These are phyloP conservation scores for Ellobium chinense DNA, from an alignment of 2,888 invertebrate species.

Conservation along the genomic window DNA sequence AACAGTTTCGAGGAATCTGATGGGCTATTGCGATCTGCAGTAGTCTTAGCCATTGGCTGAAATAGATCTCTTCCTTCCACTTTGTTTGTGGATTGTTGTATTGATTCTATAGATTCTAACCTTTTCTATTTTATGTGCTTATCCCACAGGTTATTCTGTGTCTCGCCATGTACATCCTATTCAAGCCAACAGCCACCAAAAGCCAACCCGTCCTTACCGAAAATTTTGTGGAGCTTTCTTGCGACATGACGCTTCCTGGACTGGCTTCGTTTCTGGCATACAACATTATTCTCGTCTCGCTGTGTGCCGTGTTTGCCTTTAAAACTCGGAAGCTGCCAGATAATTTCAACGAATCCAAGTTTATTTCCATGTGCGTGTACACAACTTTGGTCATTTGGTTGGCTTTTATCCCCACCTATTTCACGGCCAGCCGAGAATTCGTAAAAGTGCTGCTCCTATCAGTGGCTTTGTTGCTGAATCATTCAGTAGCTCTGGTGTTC, in stretches of 20 bases:
- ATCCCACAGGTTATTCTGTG: not conserved
- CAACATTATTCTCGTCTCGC: conserved; percentile 64
- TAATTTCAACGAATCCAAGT: conserved; percentile 73
- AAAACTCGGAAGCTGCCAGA: conserved; percentile 71
- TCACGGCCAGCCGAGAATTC: conserved; percentile 56
- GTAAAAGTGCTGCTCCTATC: conserved; percentile 48
- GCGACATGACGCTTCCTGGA: conserved; percentile 56
- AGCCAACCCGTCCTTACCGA: conserved; percentile 51
- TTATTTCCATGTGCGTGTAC: conserved; percentile 70
- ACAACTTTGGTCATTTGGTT: conserved; percentile 69
- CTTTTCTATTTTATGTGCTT: not conserved
- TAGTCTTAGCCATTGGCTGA: no score
- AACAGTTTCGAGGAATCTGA: no score
- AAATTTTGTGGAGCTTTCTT: conserved; percentile 62
- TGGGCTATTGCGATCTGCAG: no score
- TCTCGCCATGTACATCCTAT: not conserved
- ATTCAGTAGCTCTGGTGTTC: conserved; percentile 55
- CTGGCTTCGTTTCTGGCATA: conserved; percentile 61
- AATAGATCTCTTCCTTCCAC: no score
- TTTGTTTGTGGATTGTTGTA: no score
- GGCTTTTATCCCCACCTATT: conserved; percentile 68
- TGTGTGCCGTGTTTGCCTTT: conserved; percentile 68
- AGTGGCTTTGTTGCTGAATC: conserved; percentile 55
- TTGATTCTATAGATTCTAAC: no score
- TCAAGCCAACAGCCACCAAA: conserved; percentile 8